These are phyloP conservation scores for Lepeophtheirus salmonis DNA, from an alignment of 1,140 invertebrate species.

Conservation along the genomic window DNA sequence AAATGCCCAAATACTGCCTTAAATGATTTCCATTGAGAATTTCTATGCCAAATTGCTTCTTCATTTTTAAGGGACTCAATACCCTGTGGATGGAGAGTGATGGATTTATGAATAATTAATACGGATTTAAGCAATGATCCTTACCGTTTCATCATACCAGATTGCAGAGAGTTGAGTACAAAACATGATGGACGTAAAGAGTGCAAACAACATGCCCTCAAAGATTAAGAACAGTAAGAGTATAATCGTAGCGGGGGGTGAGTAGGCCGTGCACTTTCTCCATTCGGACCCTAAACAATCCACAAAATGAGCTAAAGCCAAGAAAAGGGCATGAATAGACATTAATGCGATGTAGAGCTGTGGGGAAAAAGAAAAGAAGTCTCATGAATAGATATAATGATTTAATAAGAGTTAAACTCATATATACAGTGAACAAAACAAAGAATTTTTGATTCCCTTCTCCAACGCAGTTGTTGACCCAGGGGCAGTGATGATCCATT, in stretches of 20 bases:
- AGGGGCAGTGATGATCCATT: conserved; percentile 99
- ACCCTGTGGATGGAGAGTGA: conserved; percentile 38
- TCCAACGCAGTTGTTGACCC: conserved; percentile 98
- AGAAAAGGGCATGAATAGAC: conserved; percentile 75
- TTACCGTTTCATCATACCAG: conserved; percentile 92
- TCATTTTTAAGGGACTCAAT: conserved; percentile 89
- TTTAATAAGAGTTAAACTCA: too few species aligned
- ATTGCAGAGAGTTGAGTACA: conserved; percentile 92
- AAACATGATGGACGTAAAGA: conserved; percentile 96
- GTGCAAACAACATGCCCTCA: conserved; percentile 88
- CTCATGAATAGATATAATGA: too few species aligned
- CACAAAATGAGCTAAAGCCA: conserved; percentile 81
- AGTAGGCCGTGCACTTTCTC: conserved; percentile 77
- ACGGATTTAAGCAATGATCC: conserved; percentile 22
- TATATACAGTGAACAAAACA: conserved; percentile 94
- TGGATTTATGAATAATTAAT: conserved; percentile 3
- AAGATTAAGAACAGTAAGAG: conserved; percentile 86
- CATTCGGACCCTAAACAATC: conserved; percentile 83
- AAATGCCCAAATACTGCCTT: conserved; percentile 86
- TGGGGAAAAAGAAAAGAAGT: conserved; percentile 22
- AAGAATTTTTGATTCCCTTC: conserved; percentile 99
- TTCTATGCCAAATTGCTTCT: conserved; percentile 69
- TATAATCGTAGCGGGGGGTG: conserved; percentile 84
- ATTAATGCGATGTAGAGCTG: conserved; percentile 95
- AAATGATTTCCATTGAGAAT: conserved; percentile 77